Base-by-base conservation (phyloP, 1,140 invertebrate species). In the fruit fly (Drosophila melanogaster) region DNA sequence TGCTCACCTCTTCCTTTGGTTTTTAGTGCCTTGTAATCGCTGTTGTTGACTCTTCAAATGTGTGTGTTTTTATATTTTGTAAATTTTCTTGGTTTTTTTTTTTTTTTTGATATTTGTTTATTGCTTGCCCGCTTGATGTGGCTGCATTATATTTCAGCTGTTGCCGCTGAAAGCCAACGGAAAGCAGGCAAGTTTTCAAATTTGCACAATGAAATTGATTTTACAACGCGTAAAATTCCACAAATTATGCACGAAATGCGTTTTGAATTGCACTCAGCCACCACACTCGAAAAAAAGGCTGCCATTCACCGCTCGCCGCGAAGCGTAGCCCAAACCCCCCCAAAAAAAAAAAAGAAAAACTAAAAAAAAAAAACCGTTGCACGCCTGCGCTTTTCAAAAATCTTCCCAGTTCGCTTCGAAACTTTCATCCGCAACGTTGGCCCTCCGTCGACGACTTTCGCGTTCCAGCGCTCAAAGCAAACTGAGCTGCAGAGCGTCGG, bases 381-480 rank as follows among this genome's bases (percentile, higher is more conserved):
- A 84, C 81, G 81, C 61, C 77, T 77, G 77, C 72, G 77, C 77
- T 80, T 85, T 84, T 74, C 75, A 85, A 56, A 85, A 56, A 44
- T 50, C 60, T 62, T 67, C 46, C 61, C 38, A 54, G 60, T 22
- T 72, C 26, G 24, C 4, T 11, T 33, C 26, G 47, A 10, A 17
- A 15, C 59, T 80, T 58, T 44, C 40, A 60, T 53, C 33, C 50
- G 60, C 50, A 67, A 46, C 50, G 70, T 49, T 51, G 11, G 10
- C 30, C 15, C 49, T 19, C 56, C 71, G 61, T 67, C 56, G 46
- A 14, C 77, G 60, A 87, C 81, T 81, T 75, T 78, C 79, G 77
- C 83, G 78, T 81, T 55, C 74, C 74, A 87, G 64, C 71, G 78
- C 72, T 81, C 60, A 73, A 86, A 71, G 59, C 83, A 78, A 81